Conservation (phyloP, 1,140 invertebrate species). For the Zelostemma sp. region DNA sequence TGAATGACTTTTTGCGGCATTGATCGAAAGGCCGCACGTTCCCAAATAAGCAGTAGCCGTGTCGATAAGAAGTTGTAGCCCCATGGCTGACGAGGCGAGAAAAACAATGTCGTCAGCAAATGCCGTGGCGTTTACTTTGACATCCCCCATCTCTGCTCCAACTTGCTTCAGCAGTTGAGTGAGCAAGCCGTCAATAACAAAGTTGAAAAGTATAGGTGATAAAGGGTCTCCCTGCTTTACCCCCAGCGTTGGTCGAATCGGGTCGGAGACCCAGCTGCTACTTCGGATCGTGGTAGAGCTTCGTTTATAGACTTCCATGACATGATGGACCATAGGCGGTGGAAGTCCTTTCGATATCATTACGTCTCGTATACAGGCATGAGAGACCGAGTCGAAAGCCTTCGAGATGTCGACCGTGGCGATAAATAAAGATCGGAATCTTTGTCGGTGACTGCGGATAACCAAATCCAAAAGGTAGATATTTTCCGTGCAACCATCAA, state of each 20-base stretch:
- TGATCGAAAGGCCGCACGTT: constrained; percentile 50
- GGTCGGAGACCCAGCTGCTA: background rate
- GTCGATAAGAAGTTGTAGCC: constrained; percentile 29
- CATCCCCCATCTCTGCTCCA: constrained; percentile 20
- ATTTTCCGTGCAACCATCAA: constrained; percentile 51
- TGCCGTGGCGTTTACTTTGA: constrained; percentile 45
- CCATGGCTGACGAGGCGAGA: constrained; percentile 45
- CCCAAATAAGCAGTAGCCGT: constrained; percentile 14
- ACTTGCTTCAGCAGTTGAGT: constrained; percentile 35
- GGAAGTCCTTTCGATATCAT: constrained; percentile 11
- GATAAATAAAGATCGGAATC: constrained; percentile 14
- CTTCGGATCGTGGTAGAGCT: constrained; percentile 12
- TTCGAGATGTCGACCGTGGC: constrained; percentile 54
- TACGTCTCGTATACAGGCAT: constrained; percentile 8
- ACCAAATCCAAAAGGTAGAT: constrained; percentile 25
- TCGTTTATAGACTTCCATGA: constrained; percentile 8
- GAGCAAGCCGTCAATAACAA: constrained; percentile 48
- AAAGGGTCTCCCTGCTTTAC: constrained; percentile 56
- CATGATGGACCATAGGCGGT: background rate
- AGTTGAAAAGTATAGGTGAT: constrained; percentile 48
- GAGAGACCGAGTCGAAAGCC: constrained; percentile 62
- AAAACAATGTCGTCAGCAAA: constrained; percentile 65
- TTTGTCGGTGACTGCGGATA: constrained; percentile 3
- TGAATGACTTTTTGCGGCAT: constrained; percentile 54
- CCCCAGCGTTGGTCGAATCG: constrained; percentile 18